Conservation (phyloP, 2,888 invertebrate genomes). For the Mellilla xanthometata region DNA sequence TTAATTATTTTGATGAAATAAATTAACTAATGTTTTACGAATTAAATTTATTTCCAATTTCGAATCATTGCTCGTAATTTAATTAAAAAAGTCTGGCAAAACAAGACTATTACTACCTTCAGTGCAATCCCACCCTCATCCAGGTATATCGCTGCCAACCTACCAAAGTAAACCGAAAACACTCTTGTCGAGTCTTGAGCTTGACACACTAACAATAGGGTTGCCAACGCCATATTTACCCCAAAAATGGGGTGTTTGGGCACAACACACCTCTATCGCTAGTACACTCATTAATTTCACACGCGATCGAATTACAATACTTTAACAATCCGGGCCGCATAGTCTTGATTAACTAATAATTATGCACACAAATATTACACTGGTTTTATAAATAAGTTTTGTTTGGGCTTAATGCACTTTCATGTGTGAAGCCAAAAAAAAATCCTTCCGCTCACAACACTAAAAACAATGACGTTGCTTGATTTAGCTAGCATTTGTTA, state of each 20-base stretch:
- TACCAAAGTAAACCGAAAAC: constrained; percentile 28
- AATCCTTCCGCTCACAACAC: no score
- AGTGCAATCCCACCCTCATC: constrained; percentile 4
- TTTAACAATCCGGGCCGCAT: constrained; percentile 28
- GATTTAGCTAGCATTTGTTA: no score
- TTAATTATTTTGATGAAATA: no score
- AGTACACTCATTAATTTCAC: constrained; percentile 43
- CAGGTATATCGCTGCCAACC: constrained; percentile 16
- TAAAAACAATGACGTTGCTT: no score
- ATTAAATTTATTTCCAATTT: no score
- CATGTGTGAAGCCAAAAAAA: neutral
- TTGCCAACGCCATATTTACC: constrained; percentile 30
- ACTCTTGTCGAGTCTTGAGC: constrained; percentile 26
- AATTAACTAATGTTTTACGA: no score
- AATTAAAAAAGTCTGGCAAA: no score
- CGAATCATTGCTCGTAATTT: no score
- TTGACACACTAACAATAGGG: constrained; percentile 28
- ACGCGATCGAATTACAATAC: constrained; percentile 42
- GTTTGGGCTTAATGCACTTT: neutral
- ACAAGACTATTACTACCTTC: neutral
- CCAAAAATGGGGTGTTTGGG: constrained; percentile 32
- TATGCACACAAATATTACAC: neutral
- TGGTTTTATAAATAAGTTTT: neutral
- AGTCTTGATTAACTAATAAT: constrained; percentile 23
- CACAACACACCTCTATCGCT: constrained; percentile 38